phyloP scores from a whole-genome alignment of 2,797 vertebrate species.

The Mormyrops attenuatus region DNA sequence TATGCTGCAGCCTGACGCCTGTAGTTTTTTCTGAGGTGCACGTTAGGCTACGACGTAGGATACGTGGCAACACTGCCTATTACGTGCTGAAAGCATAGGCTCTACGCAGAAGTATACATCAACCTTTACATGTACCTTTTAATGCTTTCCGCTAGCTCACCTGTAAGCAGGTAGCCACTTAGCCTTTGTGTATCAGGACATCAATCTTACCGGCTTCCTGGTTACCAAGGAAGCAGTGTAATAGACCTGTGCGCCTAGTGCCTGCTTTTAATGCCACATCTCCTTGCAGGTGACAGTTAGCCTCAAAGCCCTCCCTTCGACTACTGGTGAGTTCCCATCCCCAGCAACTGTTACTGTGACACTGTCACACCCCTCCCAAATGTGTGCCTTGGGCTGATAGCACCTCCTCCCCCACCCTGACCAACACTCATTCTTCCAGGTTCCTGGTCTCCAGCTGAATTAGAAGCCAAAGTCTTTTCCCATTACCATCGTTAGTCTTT shows the following conservation, averaged over 20 bases:
- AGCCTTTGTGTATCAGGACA: neutral
- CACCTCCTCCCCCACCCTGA: neutral
- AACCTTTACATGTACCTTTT: neutral
- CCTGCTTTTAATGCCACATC: constrained; percentile 40
- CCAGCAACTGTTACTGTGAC: neutral
- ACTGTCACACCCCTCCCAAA: neutral
- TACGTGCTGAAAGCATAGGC: neutral
- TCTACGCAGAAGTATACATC: neutral
- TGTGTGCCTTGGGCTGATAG: neutral
- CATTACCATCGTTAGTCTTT: neutral
- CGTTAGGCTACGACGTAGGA: neutral
- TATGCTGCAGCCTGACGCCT: neutral
- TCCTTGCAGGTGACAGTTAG: constrained; percentile 66
- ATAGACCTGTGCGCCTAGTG: neutral
- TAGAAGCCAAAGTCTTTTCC: neutral
- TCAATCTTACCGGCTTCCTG: neutral
- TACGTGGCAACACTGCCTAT: neutral
- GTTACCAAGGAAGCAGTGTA: neutral
- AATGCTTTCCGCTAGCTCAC: neutral
- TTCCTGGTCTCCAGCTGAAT: neutral
- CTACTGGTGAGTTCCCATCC: constrained; percentile 59
- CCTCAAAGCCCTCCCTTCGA: constrained; percentile 70
- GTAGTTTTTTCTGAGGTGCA: neutral
- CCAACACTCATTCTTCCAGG: neutral
- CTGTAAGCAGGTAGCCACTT: neutral